Base-by-base conservation (phyloP, 2,797 vertebrate species). In the Eospalax fontanierii region DNA sequence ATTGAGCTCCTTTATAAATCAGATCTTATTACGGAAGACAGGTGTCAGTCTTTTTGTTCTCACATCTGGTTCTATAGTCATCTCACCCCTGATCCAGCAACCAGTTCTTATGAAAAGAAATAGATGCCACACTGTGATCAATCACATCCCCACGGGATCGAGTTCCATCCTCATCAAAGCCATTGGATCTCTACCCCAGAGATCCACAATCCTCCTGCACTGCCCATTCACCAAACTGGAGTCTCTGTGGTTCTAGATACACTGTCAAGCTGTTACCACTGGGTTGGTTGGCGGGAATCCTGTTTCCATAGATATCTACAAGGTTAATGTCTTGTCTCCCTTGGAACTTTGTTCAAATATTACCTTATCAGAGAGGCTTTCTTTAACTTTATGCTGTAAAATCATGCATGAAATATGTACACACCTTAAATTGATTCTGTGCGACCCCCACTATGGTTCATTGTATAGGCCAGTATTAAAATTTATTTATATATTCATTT, bases 401-500 rank as follows among this genome's bases (percentile, higher is more conserved):
- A 71, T 57, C 40, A 21, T 14, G 2, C 15, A 19, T 80, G 38
- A 16, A 16, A 6, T 18, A 24, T 68, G 33, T 79, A 4, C 15
- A 21, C 18, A 28, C 18, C 22, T 63, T 59, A 82, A 3, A 22
- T 26, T 85, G 1, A 57, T 57, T 81, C 30, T 90, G 10, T 21
- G 10, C 22, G 15, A 10, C 4, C 33, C 26, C 30, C 22, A 80
- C 22, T 38, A 22, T 8, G 86, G 10, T 38, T 26, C n/a, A 81
- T 87, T 86, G 80, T 74, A 73, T 28, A 38, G 54, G 18, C 79
- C 82, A 74, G 91, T 33, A 30, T 89, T 89, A 89, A 24, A 38
- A 59, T 74, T 63, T 46, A 14, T 78, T 71, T 82, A 10, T 78
- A 57, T 46, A 14, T 78, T 71, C 82, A 9, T 75, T 33, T 85